Conservation (phyloP, 2,888 invertebrate genomes). For the Pollenia labialis region DNA sequence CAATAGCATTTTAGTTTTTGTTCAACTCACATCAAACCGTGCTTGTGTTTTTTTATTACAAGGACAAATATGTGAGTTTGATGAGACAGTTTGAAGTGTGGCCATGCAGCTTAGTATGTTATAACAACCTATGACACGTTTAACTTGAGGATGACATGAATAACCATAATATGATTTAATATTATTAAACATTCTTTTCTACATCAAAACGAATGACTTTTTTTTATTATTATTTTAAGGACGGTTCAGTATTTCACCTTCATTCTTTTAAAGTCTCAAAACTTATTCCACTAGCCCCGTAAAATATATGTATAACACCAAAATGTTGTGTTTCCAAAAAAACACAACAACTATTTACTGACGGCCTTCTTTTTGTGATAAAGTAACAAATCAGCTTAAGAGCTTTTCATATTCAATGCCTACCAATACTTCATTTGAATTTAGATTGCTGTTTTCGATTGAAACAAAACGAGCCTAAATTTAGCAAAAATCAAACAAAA, state of each 20-base stretch:
- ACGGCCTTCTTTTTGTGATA: background rate
- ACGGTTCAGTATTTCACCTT: slow-evolving; percentile 23
- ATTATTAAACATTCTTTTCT: too few species aligned
- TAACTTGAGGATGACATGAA: too few species aligned
- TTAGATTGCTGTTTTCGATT: background rate
- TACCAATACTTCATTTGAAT: slow-evolving; percentile 19
- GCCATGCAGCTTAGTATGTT: too few species aligned
- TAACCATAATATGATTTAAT: too few species aligned
- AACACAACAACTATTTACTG: slow-evolving; percentile 10
- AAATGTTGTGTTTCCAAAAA: background rate
- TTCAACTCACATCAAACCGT: too few species aligned
- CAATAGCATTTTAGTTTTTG: too few species aligned
- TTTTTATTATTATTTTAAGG: background rate
- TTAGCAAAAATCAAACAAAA: slow-evolving; percentile 2
- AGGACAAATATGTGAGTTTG: too few species aligned
- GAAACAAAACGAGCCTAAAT: slow-evolving; percentile 17
- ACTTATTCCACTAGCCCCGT: background rate
- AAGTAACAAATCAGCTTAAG: slow-evolving; percentile 33
- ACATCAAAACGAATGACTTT: background rate
- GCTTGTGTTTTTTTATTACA: background rate
- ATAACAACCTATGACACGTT: too few species aligned
- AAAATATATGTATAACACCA: background rate
- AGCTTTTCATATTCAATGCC: background rate
- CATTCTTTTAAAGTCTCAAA: background rate
- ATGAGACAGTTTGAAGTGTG: too few species aligned